Conservation (phyloP, 2,797 vertebrate species). For the Leptatherina wallacei region DNA sequence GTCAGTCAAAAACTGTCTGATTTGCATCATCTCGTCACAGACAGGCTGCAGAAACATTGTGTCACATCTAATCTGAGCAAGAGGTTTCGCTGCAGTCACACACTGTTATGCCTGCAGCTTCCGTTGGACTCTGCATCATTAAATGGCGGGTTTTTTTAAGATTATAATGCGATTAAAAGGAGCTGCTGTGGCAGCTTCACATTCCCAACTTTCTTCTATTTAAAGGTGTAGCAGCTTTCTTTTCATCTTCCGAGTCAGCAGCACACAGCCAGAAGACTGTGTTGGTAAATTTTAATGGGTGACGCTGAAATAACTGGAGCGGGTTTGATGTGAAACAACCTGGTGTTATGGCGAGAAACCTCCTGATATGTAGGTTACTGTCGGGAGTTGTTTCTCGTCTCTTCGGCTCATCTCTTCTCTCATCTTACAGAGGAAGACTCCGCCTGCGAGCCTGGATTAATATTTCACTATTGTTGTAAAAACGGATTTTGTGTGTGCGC, state of each 20-base stretch:
- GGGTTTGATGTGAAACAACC: conserved; percentile 31
- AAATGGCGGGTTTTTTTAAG: conserved; percentile 21
- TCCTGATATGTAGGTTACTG: conserved; percentile 50
- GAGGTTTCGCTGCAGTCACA: not conserved
- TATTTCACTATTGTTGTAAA: conserved; percentile 65
- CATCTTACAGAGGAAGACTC: conserved; percentile 31
- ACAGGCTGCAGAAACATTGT: not conserved
- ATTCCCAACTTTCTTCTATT: conserved; percentile 37
- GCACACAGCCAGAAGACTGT: conserved; percentile 6
- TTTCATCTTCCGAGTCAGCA: conserved; percentile 31
- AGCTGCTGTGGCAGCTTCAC: conserved; percentile 32
- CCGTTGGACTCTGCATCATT: conserved; percentile 16
- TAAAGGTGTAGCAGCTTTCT: conserved; percentile 16
- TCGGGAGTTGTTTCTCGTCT: conserved; percentile 26
- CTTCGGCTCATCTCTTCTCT: conserved; percentile 24
- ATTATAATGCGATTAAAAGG: conserved; percentile 21
- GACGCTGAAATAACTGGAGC: conserved; percentile 25
- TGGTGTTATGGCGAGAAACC: conserved; percentile 13
- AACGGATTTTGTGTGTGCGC: conserved; percentile 40
- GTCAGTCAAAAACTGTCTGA: conserved; percentile 10
- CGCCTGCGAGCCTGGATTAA: conserved; percentile 54
- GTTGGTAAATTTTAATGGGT: no score
- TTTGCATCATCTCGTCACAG: conserved; percentile 27
- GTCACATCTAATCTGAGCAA: conserved; percentile 27
- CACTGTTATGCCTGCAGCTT: not conserved